Base-by-base conservation (phyloP, 2,797 vertebrate genomes). In the Karalla daura region DNA sequence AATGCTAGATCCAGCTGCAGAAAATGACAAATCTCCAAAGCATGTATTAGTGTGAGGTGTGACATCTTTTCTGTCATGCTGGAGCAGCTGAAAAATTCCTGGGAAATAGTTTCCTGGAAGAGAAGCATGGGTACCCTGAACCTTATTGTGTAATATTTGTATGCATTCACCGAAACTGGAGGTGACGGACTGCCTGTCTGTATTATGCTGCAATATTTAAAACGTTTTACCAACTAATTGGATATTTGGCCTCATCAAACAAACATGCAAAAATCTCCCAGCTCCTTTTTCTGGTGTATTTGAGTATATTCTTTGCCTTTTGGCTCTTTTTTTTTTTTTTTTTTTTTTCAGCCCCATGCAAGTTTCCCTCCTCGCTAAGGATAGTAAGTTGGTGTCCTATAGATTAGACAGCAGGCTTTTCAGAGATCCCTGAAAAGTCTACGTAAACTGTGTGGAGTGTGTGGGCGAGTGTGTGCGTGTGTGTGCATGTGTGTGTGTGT, bases 351-450 rank as follows among this genome's bases (percentile, higher is more conserved):
- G 68, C 56, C 62, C 54, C 51, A 50, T 52, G 55, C 45, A 8
- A 3, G 3, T 73, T 84, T 90, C 77, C 67, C 74, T 76, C 56
- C 51, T 73, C 23, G 27, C 80, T 58, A 53, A 81, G 69, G 86
- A 83, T 85, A 84, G 82, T 67, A 39, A 23, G 45, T 46, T 75
- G 49, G 43, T 51, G 28, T 52, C 53, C 66, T 55, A 54, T 71
- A 64, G 49, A 72, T 78, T 3, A 63, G 71, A 81, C 74, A 65
- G 75, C 62, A 70, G 74, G 63, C 71, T 80, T 67, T 70, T 60
- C 50, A 40, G 45, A 67, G 63, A 55, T 76, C 73, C 55, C 37
- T 73, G 62, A 70, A 59, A 72, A 46, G 39, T 71, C n/a, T 62
- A 49, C 13, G 23, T 55, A 51, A n/a, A 23, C 50, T 27, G 21